A percentile compares a stretch with the other conserved stretches of the same genome.
phyloP scores from a whole-genome alignment of 2,113 vertebrate species.

The Zootoca vivipara region DNA sequence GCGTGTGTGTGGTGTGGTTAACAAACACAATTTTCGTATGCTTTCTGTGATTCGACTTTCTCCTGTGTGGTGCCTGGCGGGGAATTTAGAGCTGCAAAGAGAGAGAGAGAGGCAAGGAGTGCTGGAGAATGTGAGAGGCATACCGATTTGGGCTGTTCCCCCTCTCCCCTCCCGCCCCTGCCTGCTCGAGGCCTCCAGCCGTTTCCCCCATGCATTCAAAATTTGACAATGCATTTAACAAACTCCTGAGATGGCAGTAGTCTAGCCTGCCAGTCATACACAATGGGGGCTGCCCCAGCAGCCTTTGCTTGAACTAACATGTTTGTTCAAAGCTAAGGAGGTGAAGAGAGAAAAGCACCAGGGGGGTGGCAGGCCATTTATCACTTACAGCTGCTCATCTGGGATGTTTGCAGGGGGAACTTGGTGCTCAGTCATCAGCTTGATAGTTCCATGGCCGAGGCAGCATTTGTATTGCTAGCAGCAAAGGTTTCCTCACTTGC shows the following conservation, averaged over 20 bases:
- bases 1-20: neutral
- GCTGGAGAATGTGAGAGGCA: neutral
- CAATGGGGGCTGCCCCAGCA: neutral
- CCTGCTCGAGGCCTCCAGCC: neutral
- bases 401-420: conserved; percentile 24
- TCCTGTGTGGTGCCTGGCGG: neutral
- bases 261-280: neutral
- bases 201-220: neutral
- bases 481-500: neutral
- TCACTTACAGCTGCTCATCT: conserved; percentile 49
- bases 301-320: neutral
- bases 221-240: conserved; percentile 5
- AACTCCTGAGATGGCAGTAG: neutral
- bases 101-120: neutral
- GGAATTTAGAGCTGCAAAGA: neutral
- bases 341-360: conserved; percentile 3
- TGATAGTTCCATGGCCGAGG: conserved; percentile 15
- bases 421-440: conserved; percentile 21
- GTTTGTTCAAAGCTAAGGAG: neutral
- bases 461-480: neutral
- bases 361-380: conserved; percentile 36
- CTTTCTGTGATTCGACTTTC: fast-evolving
- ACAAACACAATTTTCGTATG: fast-evolving
- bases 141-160: neutral
- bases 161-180: neutral